Conservation (phyloP, 2,113 vertebrate genomes). For the Hymenochirus boettgeri region DNA sequence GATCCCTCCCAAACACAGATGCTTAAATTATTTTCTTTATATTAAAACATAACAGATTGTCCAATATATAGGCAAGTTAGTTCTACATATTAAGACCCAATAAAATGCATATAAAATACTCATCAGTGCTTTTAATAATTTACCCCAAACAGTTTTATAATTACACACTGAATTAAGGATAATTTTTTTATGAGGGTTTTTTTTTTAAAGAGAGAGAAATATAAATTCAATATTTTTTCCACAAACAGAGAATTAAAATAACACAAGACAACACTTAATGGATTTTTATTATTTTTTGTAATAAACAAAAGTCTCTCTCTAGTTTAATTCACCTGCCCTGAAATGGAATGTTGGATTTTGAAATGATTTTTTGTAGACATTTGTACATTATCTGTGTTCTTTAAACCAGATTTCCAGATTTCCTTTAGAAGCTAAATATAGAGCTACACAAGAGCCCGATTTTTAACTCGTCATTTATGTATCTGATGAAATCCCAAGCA, state of each 20-base stretch:
- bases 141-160: not conserved
- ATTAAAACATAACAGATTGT: conserved; percentile 30
- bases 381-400: too few relatives aligned
- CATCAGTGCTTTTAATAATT: conserved; percentile 18
- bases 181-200: too few relatives aligned
- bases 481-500: too few relatives aligned
- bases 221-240: not conserved
- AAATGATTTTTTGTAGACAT: too few relatives aligned
- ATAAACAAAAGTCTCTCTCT: not conserved
- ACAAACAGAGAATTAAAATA: not conserved
- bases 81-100: conserved; percentile 18
- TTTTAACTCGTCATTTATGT: too few relatives aligned
- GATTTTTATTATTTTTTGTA: not conserved
- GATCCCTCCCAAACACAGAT: conserved; percentile 46
- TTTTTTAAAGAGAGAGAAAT: not conserved
- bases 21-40: conserved; percentile 22
- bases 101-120: conserved; percentile 1
- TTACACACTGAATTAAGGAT: too few relatives aligned
- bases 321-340: too few relatives aligned
- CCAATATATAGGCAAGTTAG: conserved; percentile 17
- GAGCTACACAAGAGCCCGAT: too few relatives aligned
- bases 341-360: too few relatives aligned
- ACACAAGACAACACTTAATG: not conserved
- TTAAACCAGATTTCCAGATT: too few relatives aligned
- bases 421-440: too few relatives aligned